Conservation (phyloP, 2,113 vertebrate species). For the Sclerurus mexicanus region DNA sequence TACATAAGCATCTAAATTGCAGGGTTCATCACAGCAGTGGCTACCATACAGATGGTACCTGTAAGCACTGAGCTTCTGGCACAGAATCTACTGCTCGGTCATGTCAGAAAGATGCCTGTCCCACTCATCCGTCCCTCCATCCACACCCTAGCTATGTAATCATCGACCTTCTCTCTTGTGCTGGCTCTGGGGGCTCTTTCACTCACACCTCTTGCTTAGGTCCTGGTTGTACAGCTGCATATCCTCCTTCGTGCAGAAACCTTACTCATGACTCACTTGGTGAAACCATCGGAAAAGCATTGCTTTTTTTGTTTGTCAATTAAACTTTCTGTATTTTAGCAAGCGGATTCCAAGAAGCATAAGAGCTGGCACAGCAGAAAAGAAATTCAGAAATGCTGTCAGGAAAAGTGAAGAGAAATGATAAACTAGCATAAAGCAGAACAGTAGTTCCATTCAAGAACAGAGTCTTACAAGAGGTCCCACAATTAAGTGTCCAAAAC, state of each 20-base stretch:
- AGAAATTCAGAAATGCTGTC: neutral
- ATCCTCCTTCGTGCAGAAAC: neutral
- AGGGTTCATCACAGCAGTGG: neutral
- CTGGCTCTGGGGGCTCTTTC: neutral
- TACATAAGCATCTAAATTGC: neutral
- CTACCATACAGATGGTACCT: neutral
- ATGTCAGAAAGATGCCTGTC: too few relatives aligned
- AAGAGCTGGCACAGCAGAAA: neutral
- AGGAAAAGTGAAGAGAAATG: neutral
- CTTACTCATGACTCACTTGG: neutral
- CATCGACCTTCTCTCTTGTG: neutral
- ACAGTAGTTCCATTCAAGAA: neutral
- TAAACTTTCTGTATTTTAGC: neutral
- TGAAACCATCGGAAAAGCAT: neutral
- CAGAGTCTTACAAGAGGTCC: neutral
- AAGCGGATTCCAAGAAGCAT: neutral
- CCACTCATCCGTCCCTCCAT: neutral
- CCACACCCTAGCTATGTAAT: neutral
- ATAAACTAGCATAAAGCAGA: neutral
- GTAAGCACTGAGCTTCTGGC: neutral
- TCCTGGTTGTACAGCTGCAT: neutral
- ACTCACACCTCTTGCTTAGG: neutral
- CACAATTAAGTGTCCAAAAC: neutral
- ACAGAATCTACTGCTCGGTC: neutral
- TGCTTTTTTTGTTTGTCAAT: neutral